Evolutionary conservation across 1,140 invertebrate genomes (phyloP), one percentile per base, ranked within the genome.

Genomic region (Ceratosolen solmsi): DNA sequence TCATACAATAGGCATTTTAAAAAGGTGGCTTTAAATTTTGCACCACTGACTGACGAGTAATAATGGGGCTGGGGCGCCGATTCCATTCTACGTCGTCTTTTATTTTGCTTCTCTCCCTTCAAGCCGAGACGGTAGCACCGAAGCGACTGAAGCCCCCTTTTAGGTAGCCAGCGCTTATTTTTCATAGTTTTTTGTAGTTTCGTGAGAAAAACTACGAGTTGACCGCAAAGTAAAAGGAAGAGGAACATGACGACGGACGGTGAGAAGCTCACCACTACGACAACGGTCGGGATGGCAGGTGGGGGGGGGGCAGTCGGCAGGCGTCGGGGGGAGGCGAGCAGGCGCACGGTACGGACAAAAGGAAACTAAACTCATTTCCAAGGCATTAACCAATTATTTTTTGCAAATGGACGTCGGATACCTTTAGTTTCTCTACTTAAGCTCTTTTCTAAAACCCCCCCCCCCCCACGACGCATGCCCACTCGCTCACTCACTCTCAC

Each of bases 331-430:
- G 60, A 83, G 76, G 83, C 36, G 51, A 80, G 77, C 72, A 88
- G 84, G 85, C 86, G 76, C 84, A 84, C 85, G 84, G 85, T 84
- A 73, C 79, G 68, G 84, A 82, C 84, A 86, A 90, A 91, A 91
- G 87, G 86, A 87, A 91, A 90, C 88, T 91, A 90, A 91, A 91
- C 89, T 91, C 90, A 90, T 90, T 90, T 91, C 89, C 90, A 87
- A 89, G 89, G 89, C 89, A 91, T 91, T 91, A 91, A 90, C 89
- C 90, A 91, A 91, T 91, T 90, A 90, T 88, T 89, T 90, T 90
- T 91, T 90, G 88, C 87, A 87, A 89, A 89, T 89, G 88, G 86
- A 87, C 88, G 89, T 90, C 89, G 87, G 89, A 90, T 90, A 88
- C 89, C 87, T 84, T 85, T 86, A 85, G 81, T 83, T 83, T 78